Evolutionary conservation across 2,113 vertebrate species (phyloP).

Genomic region (Numida meleagris): DNA sequence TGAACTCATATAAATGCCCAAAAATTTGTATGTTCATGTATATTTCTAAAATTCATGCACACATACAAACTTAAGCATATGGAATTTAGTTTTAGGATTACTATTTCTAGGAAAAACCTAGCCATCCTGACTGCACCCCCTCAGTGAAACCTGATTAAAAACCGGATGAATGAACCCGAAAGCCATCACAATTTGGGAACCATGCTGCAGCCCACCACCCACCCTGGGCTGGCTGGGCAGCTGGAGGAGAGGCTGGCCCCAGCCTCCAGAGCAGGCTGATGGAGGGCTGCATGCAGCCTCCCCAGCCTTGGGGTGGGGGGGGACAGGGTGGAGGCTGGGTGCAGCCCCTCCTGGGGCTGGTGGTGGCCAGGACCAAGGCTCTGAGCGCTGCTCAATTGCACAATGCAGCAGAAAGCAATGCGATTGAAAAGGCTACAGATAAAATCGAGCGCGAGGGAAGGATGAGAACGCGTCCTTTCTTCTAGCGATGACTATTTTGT

Average conservation of each 20-base stretch:
- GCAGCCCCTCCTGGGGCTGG: not conserved
- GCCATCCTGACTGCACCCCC: not conserved
- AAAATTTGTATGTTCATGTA: not conserved
- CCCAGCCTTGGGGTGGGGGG: not conserved
- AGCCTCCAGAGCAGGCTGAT: not conserved
- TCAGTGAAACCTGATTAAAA: not conserved
- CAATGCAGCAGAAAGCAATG: slow-evolving; percentile 63
- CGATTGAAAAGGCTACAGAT: slow-evolving; percentile 74
- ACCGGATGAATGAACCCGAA: not conserved
- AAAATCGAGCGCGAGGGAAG: slow-evolving; percentile 73
- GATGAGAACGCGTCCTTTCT: slow-evolving; percentile 76
- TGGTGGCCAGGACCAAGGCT: not conserved
- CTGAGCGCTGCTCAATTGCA: slow-evolving; percentile 56
- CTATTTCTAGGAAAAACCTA: not conserved
- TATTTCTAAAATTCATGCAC: not conserved
- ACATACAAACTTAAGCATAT: not conserved
- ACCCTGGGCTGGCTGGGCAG: not conserved
- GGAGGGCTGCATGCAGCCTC: not conserved
- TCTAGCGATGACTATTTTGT: slow-evolving; percentile 76
- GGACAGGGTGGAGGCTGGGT: not conserved
- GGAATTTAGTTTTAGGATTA: not conserved
- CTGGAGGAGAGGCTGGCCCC: not conserved
- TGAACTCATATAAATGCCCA: not conserved
- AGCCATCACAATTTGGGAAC: not conserved
- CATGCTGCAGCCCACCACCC: rapidly evolving